A percentile compares a stretch with the other conserved stretches of the same genome.
phyloP scores from a whole-genome alignment of 2,888 invertebrate species.

The Aquatica leii region DNA sequence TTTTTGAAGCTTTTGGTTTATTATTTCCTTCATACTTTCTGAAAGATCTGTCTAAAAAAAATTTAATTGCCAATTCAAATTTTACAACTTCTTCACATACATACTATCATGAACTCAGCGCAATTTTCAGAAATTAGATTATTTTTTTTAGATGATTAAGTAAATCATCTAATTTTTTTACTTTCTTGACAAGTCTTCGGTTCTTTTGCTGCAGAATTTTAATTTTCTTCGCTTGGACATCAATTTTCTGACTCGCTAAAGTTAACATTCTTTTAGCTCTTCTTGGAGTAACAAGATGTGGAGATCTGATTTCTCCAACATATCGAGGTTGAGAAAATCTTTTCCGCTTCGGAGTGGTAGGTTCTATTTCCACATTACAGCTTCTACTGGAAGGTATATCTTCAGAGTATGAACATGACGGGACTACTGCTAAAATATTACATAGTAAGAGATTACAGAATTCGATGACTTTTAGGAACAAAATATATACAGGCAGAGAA shows the following conservation, averaged over 20 bases:
- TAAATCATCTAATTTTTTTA: no score
- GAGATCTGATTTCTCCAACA: no score
- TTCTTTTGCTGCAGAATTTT: not conserved
- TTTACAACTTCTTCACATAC: not conserved
- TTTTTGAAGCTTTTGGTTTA: no score
- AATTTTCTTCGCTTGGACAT: no score
- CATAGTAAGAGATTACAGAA: no score
- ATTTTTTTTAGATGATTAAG: not conserved
- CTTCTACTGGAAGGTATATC: not conserved
- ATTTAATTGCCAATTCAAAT: not conserved
- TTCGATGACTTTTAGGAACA: not conserved
- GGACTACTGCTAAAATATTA: no score
- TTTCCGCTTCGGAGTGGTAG: not conserved
- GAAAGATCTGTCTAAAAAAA: not conserved
- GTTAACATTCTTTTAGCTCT: no score
- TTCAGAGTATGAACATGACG: not conserved
- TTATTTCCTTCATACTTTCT: not conserved
- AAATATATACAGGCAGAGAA: no score
- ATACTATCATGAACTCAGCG: not conserved
- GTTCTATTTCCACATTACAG: not conserved
- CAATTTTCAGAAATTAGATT: not conserved
- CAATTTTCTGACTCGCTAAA: no score
- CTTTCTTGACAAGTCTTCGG: not conserved
- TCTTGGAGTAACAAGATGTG: no score
- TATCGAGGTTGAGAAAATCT: not conserved